Evolutionary conservation across 2,113 vertebrate species (phyloP).

Genomic region (Gymnarchus niloticus): DNA sequence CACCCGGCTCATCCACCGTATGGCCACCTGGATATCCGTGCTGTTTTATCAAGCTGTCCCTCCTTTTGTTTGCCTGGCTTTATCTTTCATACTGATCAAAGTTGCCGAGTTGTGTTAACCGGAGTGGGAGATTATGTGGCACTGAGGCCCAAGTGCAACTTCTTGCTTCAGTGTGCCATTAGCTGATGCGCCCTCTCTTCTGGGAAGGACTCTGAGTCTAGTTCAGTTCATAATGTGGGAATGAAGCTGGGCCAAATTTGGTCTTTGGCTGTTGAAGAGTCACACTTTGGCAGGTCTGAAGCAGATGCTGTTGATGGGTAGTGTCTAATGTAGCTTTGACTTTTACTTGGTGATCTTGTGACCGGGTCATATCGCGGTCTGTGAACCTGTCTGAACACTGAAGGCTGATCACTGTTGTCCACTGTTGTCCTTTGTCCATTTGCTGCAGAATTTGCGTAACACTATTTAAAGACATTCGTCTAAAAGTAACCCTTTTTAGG

Average conservation of each 20-base stretch:
- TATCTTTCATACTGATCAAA: not conserved
- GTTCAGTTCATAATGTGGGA: not conserved
- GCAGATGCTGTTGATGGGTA: not conserved
- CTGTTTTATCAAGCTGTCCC: not conserved
- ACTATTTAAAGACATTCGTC: constrained; percentile 1
- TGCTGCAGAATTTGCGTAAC: not conserved
- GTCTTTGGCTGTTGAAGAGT: not conserved
- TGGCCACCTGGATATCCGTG: too few relatives aligned
- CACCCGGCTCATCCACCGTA: too few relatives aligned
- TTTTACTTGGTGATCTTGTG: not conserved
- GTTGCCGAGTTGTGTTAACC: not conserved
- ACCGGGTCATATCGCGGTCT: not conserved
- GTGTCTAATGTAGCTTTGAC: not conserved
- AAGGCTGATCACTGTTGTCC: not conserved
- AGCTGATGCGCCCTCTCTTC: too few relatives aligned
- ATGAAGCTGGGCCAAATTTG: not conserved
- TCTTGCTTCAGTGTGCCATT: not conserved
- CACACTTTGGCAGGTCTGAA: not conserved
- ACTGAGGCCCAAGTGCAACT: not conserved
- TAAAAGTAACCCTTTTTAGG: not conserved
- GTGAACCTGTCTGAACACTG: not conserved
- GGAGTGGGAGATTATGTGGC: not conserved
- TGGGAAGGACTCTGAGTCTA: not conserved
- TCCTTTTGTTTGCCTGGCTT: not conserved
- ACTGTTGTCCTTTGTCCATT: not conserved